A percentile compares a stretch with the other conserved stretches of the same genome.
These are phyloP conservation scores for Trissoscelio sp. DNA, from an alignment of 2,888 invertebrate genomes.

Conservation along the genomic window DNA sequence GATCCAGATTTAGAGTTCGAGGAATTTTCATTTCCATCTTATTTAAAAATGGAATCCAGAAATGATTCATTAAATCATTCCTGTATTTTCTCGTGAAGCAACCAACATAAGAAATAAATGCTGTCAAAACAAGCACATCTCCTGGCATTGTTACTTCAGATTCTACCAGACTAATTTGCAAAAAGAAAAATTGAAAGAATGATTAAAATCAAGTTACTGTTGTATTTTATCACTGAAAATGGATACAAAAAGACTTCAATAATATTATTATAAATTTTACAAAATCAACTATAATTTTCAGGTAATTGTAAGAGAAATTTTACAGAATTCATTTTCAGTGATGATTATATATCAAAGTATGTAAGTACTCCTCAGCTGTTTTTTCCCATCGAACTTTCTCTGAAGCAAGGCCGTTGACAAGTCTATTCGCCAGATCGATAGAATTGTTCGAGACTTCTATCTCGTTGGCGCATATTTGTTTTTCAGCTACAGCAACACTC, in stretches of 20 bases:
- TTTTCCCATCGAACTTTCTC: slow-evolving; percentile 94
- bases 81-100: slow-evolving; percentile 95
- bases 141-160: slow-evolving; percentile 93
- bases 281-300: too few relatives aligned
- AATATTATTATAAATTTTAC: too few relatives aligned
- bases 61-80: slow-evolving; percentile 89
- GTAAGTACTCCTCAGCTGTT: slow-evolving; percentile 85
- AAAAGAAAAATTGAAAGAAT: neutral
- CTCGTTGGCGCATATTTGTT: slow-evolving; percentile 95
- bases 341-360: too few relatives aligned
- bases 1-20: slow-evolving; percentile 91
- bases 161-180: slow-evolving; percentile 86
- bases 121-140: slow-evolving; percentile 93
- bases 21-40: slow-evolving; percentile 90
- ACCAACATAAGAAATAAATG: slow-evolving; percentile 97
- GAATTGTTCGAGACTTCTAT: slow-evolving; percentile 95
- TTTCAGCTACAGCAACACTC: slow-evolving; percentile 93
- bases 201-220: too few relatives aligned
- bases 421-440: slow-evolving; percentile 95
- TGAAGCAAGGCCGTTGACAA: slow-evolving; percentile 96
- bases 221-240: too few relatives aligned
- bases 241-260: too few relatives aligned
- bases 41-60: slow-evolving; percentile 92
- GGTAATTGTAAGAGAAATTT: too few relatives aligned
- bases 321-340: too few relatives aligned